A percentile compares a stretch with the other conserved stretches of the same genome.
These are phyloP conservation scores for Adelognathus sp. DNA, from an alignment of 2,888 invertebrate genomes.

Conservation along the genomic window DNA sequence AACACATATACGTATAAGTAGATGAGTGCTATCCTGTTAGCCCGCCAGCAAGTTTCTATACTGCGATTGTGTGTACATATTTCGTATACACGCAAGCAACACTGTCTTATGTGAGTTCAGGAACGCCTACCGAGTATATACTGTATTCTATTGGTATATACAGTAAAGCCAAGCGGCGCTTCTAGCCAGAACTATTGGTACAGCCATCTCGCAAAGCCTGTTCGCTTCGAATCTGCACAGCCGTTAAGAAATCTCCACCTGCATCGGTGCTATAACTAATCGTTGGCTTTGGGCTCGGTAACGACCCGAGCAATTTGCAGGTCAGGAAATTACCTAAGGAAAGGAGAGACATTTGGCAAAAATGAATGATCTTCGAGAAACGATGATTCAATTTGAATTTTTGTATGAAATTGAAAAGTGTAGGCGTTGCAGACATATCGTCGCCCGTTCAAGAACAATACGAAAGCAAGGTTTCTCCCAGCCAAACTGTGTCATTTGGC, in stretches of 20 bases:
- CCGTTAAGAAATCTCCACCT: background rate
- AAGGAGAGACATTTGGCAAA: background rate
- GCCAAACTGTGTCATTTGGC: slow-evolving; percentile 47
- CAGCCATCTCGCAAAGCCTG: slow-evolving; percentile 49
- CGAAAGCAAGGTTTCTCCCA: slow-evolving; percentile 25
- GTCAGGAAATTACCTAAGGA: background rate
- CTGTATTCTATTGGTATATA: slow-evolving; percentile 74
- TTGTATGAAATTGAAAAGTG: no score
- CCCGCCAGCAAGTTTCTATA: slow-evolving; percentile 23
- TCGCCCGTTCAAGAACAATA: slow-evolving; percentile 29
- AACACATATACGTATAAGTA: slow-evolving; percentile 27
- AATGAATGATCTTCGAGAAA: background rate
- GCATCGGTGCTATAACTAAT: background rate
- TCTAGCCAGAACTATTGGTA: slow-evolving; percentile 25
- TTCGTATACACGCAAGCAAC: slow-evolving; percentile 50
- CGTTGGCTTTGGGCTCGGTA: background rate
- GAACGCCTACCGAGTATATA: slow-evolving; percentile 61
- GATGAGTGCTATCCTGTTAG: slow-evolving; percentile 23
- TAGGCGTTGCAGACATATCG: background rate
- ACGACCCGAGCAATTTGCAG: background rate
- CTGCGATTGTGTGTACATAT: slow-evolving; percentile 42
- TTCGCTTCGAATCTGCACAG: background rate
- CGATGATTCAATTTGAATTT: background rate
- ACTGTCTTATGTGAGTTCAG: slow-evolving; percentile 68
- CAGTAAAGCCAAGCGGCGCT: slow-evolving; percentile 58